Evolutionary conservation across 2,113 vertebrate genomes (phyloP).

Genomic region (Nesoenas mayeri): DNA sequence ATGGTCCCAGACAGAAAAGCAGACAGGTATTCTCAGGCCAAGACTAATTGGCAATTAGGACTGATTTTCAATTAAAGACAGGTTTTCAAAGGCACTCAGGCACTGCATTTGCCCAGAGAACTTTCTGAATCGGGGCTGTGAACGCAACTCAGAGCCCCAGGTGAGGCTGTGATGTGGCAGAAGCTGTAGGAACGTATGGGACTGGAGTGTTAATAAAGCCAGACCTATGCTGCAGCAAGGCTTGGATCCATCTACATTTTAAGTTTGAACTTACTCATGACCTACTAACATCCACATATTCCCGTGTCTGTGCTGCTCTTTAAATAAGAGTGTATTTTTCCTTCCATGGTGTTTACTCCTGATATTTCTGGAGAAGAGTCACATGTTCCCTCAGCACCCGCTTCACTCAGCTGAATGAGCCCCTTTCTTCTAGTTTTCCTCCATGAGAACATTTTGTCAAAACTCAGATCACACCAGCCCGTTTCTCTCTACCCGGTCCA

Average conservation of each 20-base stretch:
- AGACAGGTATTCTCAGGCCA: background rate
- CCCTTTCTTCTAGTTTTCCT: background rate
- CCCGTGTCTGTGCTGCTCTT: background rate
- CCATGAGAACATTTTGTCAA: background rate
- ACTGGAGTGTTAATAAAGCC: background rate
- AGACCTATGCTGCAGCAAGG: background rate
- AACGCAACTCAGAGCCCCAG: background rate
- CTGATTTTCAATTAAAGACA: background rate
- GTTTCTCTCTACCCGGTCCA: background rate
- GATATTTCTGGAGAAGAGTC: background rate
- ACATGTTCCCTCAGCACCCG: background rate
- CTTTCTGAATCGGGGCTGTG: background rate
- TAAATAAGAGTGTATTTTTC: background rate
- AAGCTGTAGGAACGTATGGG: rapidly evolving
- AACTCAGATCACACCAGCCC: background rate
- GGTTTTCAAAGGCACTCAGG: background rate
- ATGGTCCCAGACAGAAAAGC: conserved; percentile 1
- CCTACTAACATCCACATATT: background rate
- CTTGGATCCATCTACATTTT: background rate
- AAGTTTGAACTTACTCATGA: background rate
- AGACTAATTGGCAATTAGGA: background rate
- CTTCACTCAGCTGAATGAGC: background rate
- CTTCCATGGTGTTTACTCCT: background rate
- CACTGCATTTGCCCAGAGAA: background rate
- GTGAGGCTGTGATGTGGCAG: background rate